phyloP scores from a whole-genome alignment of 2,797 vertebrate genomes.

The Semaprochilodus insignis region DNA sequence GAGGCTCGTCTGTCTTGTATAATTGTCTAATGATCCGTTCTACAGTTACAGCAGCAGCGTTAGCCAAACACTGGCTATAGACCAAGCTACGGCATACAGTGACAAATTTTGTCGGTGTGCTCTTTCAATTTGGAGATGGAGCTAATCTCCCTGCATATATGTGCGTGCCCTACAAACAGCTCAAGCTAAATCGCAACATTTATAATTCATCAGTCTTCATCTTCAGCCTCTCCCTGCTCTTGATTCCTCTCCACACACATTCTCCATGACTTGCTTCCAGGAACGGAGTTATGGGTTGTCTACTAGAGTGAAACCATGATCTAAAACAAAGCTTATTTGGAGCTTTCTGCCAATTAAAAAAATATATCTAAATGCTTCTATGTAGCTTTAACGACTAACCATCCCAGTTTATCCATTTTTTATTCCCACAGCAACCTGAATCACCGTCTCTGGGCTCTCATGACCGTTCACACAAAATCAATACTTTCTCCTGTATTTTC shows the following conservation, averaged over 20 bases:
- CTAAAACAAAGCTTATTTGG: not conserved
- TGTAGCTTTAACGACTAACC: not conserved
- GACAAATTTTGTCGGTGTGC: too few relatives aligned
- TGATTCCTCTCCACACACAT: not conserved
- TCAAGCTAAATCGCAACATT: not conserved
- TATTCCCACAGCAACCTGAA: not conserved
- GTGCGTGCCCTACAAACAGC: not conserved
- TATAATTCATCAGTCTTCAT: not conserved
- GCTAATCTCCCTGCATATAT: not conserved
- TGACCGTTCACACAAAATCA: conserved; percentile 60
- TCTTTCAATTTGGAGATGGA: too few relatives aligned
- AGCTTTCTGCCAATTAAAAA: conserved; percentile 46
- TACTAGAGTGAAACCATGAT: not conserved
- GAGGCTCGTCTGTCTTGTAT: too few relatives aligned
- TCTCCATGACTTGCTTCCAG: not conserved
- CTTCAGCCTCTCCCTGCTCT: not conserved
- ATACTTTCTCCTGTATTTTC: conserved; percentile 58
- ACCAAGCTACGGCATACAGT: too few relatives aligned
- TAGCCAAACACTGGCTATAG: too few relatives aligned
- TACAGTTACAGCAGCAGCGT: too few relatives aligned
- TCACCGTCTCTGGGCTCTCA: conserved; percentile 18
- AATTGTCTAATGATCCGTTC: too few relatives aligned
- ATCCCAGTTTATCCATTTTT: not conserved
- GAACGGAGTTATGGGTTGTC: not conserved
- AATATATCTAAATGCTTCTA: conserved; percentile 24